Evolutionary conservation across 2,797 vertebrate genomes (phyloP).

Genomic region (Synanceia verrucosa): DNA sequence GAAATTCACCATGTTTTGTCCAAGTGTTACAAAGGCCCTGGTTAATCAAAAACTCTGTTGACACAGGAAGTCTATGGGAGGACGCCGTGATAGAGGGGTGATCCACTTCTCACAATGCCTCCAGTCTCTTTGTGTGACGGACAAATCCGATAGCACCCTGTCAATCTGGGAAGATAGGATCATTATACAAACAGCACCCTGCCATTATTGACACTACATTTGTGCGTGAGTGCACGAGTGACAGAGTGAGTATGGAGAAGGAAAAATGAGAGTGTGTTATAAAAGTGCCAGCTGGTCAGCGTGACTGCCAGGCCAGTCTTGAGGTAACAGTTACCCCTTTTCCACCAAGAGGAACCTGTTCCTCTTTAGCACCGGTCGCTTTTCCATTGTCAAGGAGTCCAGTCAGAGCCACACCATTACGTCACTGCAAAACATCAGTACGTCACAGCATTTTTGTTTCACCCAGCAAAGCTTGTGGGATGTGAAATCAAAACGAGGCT

Average conservation of each 20-base stretch:
- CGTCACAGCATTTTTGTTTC: too few species aligned
- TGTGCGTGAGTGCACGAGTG: slow-evolving; percentile 40
- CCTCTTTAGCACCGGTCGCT: too few species aligned
- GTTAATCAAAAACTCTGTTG: slow-evolving; percentile 73
- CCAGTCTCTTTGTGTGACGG: slow-evolving; percentile 66
- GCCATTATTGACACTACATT: slow-evolving; percentile 61
- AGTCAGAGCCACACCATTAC: too few species aligned
- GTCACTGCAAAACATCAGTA: too few species aligned
- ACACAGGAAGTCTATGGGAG: slow-evolving; percentile 71
- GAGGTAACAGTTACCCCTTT: neutral
- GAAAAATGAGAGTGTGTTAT: neutral
- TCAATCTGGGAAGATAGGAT: slow-evolving; percentile 69
- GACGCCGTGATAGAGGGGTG: slow-evolving; percentile 41
- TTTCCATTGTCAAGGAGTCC: too few species aligned
- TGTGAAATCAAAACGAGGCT: too few species aligned
- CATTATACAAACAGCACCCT: slow-evolving; percentile 63
- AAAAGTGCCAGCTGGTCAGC: slow-evolving; percentile 23
- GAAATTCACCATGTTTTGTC: slow-evolving; percentile 40
- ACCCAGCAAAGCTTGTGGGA: too few species aligned
- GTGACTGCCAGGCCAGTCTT: neutral
- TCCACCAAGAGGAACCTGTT: too few species aligned
- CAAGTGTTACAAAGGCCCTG: slow-evolving; percentile 38
- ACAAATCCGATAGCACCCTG: slow-evolving; percentile 63
- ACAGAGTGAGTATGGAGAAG: slow-evolving; percentile 21
- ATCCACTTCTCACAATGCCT: slow-evolving; percentile 51